Evolutionary conservation across 2,888 invertebrate genomes (phyloP).

Genomic region (Conus canariensis): DNA sequence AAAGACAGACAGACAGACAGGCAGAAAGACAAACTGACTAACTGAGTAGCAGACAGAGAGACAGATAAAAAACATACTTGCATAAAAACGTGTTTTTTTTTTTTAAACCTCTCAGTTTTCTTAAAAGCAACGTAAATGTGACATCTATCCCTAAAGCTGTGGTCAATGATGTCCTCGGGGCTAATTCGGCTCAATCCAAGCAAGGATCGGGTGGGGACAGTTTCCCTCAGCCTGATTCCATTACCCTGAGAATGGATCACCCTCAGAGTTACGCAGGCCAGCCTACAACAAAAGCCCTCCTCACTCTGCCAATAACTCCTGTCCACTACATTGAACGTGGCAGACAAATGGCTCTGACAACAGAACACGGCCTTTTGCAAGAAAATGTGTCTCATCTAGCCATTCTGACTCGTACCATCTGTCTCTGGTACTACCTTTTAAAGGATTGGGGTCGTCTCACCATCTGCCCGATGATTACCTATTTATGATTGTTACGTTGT

Average conservation of each 20-base stretch:
- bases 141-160: neutral
- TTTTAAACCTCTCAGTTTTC: too few relatives aligned
- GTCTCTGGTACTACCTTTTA: too few relatives aligned
- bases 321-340: conserved; percentile 3
- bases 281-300: neutral
- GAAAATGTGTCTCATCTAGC: too few relatives aligned
- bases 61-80: too few relatives aligned
- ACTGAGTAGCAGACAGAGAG: too few relatives aligned
- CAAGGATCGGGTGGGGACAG: neutral
- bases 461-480: too few relatives aligned
- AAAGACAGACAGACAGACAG: too few relatives aligned
- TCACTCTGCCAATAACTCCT: neutral
- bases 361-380: neutral
- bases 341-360: conserved; percentile 16
- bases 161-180: neutral
- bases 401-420: too few relatives aligned
- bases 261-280: conserved; percentile 8
- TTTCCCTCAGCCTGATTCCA: conserved; percentile 15
- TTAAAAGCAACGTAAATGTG: neutral
- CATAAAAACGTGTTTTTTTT: too few relatives aligned
- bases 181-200: neutral
- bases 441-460: too few relatives aligned
- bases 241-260: conserved; percentile 29
- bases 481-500: too few relatives aligned
- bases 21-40: too few relatives aligned